These are phyloP conservation scores for Hapalemur alaotrensis DNA, from an alignment of 2,797 vertebrate species.

Conservation along the genomic window DNA sequence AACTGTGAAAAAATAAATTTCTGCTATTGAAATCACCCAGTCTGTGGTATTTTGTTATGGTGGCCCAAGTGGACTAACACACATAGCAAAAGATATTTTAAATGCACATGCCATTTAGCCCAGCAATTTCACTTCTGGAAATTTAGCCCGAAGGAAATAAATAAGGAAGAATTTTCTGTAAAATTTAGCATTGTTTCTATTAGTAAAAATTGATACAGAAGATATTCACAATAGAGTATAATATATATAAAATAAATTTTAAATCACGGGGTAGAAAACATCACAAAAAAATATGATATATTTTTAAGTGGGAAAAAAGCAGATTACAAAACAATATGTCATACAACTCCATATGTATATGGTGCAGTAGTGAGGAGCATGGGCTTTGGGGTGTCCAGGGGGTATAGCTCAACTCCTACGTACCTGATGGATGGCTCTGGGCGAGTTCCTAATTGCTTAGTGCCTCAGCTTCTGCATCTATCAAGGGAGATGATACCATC, in stretches of 20 bases:
- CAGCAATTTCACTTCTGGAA: not conserved
- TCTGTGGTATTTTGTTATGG: not conserved
- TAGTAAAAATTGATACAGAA: not conserved
- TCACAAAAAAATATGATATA: not conserved
- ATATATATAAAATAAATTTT: not conserved
- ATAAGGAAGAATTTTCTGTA: not conserved
- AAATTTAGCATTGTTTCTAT: not conserved
- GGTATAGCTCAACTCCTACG: not conserved
- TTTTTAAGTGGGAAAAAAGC: not conserved
- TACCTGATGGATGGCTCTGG: not conserved
- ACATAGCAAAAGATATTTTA: not conserved
- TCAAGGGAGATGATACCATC: not conserved
- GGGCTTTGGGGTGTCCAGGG: not conserved
- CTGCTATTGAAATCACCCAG: not conserved
- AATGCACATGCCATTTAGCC: not conserved
- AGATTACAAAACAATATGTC: not conserved
- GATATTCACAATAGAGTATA: not conserved
- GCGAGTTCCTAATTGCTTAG: not conserved
- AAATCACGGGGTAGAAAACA: not conserved
- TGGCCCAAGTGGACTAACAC: not conserved
- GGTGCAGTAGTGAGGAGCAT: not conserved
- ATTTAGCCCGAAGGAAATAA: slow-evolving; percentile 23
- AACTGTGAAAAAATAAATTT: not conserved
- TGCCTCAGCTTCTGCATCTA: not conserved
- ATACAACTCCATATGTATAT: no score